Evolutionary conservation across 2,113 vertebrate genomes (phyloP).

Genomic region (Tetrao urogallus): DNA sequence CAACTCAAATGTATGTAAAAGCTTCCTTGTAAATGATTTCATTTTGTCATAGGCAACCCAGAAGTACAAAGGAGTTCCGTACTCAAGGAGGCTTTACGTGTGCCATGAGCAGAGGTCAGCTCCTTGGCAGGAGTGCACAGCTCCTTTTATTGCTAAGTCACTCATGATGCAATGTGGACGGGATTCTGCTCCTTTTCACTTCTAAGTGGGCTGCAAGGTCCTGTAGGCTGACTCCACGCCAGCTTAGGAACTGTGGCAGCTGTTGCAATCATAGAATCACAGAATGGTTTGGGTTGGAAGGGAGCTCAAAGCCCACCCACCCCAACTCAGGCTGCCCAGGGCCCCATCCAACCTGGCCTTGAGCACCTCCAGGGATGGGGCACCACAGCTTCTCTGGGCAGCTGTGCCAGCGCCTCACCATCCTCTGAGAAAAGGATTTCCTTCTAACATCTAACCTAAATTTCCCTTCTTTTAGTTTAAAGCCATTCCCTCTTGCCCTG

Average conservation of each 20-base stretch:
- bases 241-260: accelerated
- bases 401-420: too few relatives aligned
- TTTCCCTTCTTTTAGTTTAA: too few relatives aligned
- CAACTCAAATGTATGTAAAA: conserved; percentile 4
- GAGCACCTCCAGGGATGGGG: too few relatives aligned
- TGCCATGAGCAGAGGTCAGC: background rate
- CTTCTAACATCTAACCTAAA: too few relatives aligned
- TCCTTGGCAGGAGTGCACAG: background rate
- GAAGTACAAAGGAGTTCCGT: background rate
- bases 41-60: background rate
- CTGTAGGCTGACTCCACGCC: background rate
- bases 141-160: background rate
- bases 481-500: too few relatives aligned
- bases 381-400: too few relatives aligned
- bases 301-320: too few relatives aligned
- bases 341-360: too few relatives aligned
- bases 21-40: background rate
- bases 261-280: background rate
- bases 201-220: background rate
- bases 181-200: background rate
- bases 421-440: too few relatives aligned
- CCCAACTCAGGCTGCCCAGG: too few relatives aligned
- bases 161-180: accelerated
- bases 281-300: too few relatives aligned
- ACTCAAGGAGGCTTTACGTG: background rate